Base-by-base conservation (phyloP, 2,888 invertebrate genomes). In the Ectobius pallidus region DNA sequence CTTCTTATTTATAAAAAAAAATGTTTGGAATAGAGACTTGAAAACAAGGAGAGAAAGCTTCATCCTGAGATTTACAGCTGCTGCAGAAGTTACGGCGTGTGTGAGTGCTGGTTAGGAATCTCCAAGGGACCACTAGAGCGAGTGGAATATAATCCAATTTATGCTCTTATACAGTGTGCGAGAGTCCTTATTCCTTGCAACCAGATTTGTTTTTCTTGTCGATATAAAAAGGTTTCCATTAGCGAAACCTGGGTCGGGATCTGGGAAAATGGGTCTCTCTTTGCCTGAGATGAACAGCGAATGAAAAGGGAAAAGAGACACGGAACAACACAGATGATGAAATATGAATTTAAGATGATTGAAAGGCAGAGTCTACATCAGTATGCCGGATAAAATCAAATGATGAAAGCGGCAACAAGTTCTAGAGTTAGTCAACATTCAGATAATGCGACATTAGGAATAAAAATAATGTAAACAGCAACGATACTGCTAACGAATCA, bases 221-320 rank as follows among this genome's bases (percentile, higher is more conserved):
- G 44, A 46, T 44, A 44, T 65, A 65, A 65, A 46, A 65, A 46
- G 30, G 42, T 44, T 65, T 65, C 65, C 44, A 65, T 65, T 65
- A 65, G 65, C 14, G 22, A 44, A 65, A 65, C 46, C 65, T 6
- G 44, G 2, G 65, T 65, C 27, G 16, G 27, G 65, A 27, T 65
- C 30, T 9, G 46, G 7, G 25, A 27, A 18, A 11, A 22, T 7
- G 42, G 63, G 16, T 3, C 9, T n/a, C 20, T 14, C 7, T 9
- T n/a, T 2, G n/a, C n/a, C 4, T 11, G 2, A 25, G 25, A 65
- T 27, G 27, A 65, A 44, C 20, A 25, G 20, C 25, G 44, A 44
- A 58, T 16, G 58, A 30, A 27, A 16, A 34, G n/a, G 11, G 11
- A 7, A 58, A 2, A 25, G 30, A 30, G n/a, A 30, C 30, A 30